phyloP scores from a whole-genome alignment of 2,797 vertebrate species.

The Pseudochromis fuscus region DNA sequence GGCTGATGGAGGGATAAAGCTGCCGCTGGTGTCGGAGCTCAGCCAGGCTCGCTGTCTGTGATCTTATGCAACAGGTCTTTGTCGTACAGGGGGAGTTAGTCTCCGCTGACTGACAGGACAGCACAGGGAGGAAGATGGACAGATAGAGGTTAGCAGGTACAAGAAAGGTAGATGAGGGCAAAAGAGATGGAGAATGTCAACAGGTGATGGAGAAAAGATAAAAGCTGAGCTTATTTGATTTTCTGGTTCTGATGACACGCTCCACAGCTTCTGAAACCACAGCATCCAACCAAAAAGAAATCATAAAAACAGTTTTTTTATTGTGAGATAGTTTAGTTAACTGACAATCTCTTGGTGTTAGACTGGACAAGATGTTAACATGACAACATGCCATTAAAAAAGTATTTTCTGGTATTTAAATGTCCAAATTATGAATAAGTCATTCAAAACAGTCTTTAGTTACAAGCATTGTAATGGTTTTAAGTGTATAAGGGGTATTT shows the following conservation, averaged over 20 bases:
- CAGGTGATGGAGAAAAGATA: no score
- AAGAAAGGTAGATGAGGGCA: not conserved
- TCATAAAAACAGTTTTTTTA: no score
- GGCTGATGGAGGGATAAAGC: conserved; percentile 57
- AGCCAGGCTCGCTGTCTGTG: conserved; percentile 24
- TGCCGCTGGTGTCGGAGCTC: conserved; percentile 40
- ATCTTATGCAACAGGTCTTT: conserved; percentile 60
- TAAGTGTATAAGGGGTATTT: no score
- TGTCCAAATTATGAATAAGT: not conserved
- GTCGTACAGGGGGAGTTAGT: conserved; percentile 23
- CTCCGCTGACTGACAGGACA: conserved; percentile 28
- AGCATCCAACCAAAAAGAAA: no score
- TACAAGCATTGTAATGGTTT: no score
- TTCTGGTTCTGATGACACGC: no score
- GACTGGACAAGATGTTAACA: not conserved
- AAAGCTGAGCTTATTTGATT: not conserved
- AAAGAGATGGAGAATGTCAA: not conserved
- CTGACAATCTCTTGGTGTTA: not conserved
- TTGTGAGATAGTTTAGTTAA: no score
- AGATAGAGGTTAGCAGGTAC: conserved; percentile 20
- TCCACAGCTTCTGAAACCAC: no score
- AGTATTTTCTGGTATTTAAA: not conserved
- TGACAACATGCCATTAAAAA: not conserved
- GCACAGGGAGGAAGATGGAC: conserved; percentile 23
- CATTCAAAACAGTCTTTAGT: not conserved